Evolutionary conservation across 2,888 invertebrate species (phyloP), one percentile per base, ranked within the genome.

Genomic region (Pasiphila rectangulata): DNA sequence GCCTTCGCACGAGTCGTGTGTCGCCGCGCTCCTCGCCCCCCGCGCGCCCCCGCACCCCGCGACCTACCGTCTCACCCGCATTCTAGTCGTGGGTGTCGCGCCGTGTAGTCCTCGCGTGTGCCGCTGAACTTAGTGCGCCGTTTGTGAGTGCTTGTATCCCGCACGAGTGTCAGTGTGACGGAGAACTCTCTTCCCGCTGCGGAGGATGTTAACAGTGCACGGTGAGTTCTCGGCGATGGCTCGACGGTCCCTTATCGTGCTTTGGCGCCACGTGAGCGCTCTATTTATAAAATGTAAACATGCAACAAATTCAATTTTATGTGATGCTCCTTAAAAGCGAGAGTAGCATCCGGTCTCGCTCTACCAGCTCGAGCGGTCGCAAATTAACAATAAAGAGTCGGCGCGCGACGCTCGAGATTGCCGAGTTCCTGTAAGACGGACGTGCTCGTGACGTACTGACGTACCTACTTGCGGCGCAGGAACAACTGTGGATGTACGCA

Each of bases 151-250:
- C 83, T 85, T 72, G 67, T 66, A 80, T 83, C 81, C 78, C 80
- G 81, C 82, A 72, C 86, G 79, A 83, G 88, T 87, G 86, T 83
- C 83, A 83, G 86, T 86, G 86, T 83, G 79, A 78, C 79, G 74
- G 76, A 81, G 82, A 81, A 72, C 81, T 77, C 60, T 79, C 75
- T 69, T 66, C 74, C 74, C 66, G 72, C 72, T 78, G 79, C 85
- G 77, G 88, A 88, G 87, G 86, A 88, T 88, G 88, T 87, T 87
- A 85, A 84, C 87, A 88, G 88, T 85, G 75, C 82, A 86, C 86
- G 88, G 88, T 88, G 80, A 88, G 88, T 87, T 67, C 64, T 61
- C 65, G 65, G 59, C 63, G 61, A 69, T 69, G 68, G 63, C 69
- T 72, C 69, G 68, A 63, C 68, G 71, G 63, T 66, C 75, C 64